Base-by-base conservation (phyloP, 2,888 invertebrate species). In the Cacoxenus indagator region DNA sequence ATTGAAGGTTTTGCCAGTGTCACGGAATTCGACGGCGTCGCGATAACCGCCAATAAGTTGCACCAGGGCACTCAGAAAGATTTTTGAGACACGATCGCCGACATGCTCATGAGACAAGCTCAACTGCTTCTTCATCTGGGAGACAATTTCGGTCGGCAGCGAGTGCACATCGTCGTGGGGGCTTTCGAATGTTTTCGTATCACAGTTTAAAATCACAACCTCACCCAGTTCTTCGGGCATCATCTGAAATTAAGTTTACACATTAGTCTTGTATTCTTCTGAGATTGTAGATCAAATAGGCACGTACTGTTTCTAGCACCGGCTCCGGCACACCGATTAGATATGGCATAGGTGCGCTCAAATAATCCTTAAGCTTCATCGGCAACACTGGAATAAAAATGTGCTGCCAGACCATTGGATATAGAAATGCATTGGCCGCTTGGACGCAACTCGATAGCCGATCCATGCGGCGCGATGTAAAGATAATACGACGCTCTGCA, bases 351-450 rank as follows among this genome's bases (percentile, higher is more conserved):
- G 99, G 99, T 14, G 99, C 99, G 78, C 94, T 90, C 75, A 97
- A 89, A 88, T 96, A 96, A 88, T 98, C 98, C 76, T 95, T 93
- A 72, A 98, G 91, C 84, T 94, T 92, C 87, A 93, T 91, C 24
- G 98, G 98, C 83, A 98, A 89, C 77, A 99, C 94, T 65, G 98
- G 98, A 88, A 99, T 98, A 88, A 96, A 99, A 85, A 99, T 96
- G 84, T 98, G 98, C 89, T 99, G 98, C 99, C 99, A 99, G 77
- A 94, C 94, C 97, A 99, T 98, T 0, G 99, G 99, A 89, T 97
- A 98, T 51, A 99, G 92, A 59, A 99, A 93, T 72, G 95, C 93
- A 86, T 97, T 96, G 19, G 97, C 96, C 14, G 98, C 98, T 88
- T 98, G 97, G 27, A 96, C 95, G 84, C 96, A 95, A 0, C 98